Conservation (phyloP, 2,888 invertebrate genomes). For the Perdita meconis region DNA sequence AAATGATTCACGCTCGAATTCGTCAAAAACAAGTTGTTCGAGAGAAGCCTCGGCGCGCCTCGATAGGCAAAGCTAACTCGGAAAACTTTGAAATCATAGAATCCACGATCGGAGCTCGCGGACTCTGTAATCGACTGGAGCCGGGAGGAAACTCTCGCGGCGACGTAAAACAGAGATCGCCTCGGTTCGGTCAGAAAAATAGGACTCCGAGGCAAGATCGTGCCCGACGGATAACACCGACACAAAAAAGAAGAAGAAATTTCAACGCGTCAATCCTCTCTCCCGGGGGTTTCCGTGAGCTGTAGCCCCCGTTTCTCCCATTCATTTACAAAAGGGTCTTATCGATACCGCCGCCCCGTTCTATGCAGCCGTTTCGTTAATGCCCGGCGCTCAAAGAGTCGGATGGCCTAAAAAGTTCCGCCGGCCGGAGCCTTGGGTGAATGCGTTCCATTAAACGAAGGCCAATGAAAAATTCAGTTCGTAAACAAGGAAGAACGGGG, state of each 20-base stretch:
- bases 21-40: too few species aligned
- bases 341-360: conserved; percentile 45
- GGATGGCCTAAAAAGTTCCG: conserved; percentile 24
- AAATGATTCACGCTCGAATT: too few species aligned
- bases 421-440: not conserved
- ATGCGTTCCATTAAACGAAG: conserved; percentile 37
- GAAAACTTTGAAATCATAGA: not conserved
- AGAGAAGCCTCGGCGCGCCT: too few species aligned
- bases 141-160: not conserved
- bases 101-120: not conserved
- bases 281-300: conserved; percentile 15
- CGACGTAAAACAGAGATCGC: not conserved
- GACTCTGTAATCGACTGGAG: not conserved
- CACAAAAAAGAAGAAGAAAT: conserved; percentile 38
- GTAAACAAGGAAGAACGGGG: conserved; percentile 10
- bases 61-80: not conserved
- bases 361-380: conserved; percentile 37
- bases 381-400: conserved; percentile 8
- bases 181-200: conserved; percentile 1
- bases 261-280: conserved; percentile 13
- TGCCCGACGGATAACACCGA: not conserved
- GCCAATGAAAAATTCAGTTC: conserved; percentile 33
- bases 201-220: not conserved
- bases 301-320: conserved; percentile 8
- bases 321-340: conserved; percentile 43